phyloP scores from a whole-genome alignment of 2,113 vertebrate species.

The Mormyrus lacerda region DNA sequence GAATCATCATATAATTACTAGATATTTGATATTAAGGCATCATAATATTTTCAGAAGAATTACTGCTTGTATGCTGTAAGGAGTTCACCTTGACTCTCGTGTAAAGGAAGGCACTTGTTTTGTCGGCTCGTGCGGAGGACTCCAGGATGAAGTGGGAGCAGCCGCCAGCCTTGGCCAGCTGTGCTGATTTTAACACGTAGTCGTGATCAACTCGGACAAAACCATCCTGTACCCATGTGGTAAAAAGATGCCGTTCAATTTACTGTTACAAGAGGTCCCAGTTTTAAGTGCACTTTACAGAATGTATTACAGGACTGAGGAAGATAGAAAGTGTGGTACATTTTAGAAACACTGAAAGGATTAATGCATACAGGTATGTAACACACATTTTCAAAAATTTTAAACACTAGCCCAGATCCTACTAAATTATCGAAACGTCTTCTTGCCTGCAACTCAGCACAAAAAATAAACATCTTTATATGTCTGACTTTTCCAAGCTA shows the following conservation, averaged over 20 bases:
- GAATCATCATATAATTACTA: not conserved
- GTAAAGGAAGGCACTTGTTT: conserved; percentile 74
- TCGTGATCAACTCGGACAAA: conserved; percentile 87
- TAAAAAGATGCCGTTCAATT: not conserved
- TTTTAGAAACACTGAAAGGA: not conserved
- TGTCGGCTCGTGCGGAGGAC: conserved; percentile 76
- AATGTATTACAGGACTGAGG: not conserved
- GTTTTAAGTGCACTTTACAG: not conserved
- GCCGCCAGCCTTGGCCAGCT: conserved; percentile 79
- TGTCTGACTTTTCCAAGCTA: not conserved
- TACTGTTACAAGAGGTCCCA: not conserved
- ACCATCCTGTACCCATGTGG: conserved; percentile 62
- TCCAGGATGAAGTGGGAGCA: conserved; percentile 81
- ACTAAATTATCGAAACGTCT: not conserved
- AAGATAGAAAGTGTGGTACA: not conserved
- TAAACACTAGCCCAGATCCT: not conserved
- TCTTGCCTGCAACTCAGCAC: not conserved
- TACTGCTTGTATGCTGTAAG: not conserved
- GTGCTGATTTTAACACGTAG: conserved; percentile 78
- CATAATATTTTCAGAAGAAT: not conserved
- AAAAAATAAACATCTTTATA: not conserved
- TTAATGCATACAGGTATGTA: not conserved
- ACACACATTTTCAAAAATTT: not conserved
- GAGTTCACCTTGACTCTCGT: conserved; percentile 74
- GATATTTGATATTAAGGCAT: not conserved